A percentile compares a stretch with the other conserved stretches of the same genome.
Evolutionary conservation across 2,113 vertebrate species (phyloP).

Genomic region (Helogale parvula): DNA sequence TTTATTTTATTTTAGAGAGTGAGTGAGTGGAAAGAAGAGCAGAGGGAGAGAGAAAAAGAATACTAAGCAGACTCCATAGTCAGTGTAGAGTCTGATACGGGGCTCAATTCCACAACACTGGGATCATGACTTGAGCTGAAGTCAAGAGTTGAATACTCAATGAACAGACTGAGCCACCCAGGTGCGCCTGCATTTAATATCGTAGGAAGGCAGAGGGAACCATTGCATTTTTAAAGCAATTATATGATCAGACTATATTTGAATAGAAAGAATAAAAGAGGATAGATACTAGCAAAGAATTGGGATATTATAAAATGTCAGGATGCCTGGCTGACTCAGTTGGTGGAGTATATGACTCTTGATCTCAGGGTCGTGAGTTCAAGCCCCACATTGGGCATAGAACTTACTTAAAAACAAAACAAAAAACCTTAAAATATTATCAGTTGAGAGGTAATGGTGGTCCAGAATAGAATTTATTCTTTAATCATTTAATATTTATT

Average conservation of each 20-base stretch:
- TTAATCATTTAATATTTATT: conserved; percentile 28
- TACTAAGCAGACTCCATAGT: too few relatives aligned
- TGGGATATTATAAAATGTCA: not conserved
- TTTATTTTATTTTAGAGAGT: too few relatives aligned
- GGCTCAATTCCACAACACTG: too few relatives aligned
- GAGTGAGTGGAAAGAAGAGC: too few relatives aligned
- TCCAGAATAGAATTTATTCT: conserved; percentile 9
- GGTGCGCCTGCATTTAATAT: not conserved
- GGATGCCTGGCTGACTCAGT: not conserved
- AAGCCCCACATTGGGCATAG: not conserved
- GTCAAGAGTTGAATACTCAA: too few relatives aligned
- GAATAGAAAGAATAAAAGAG: conserved; percentile 31
- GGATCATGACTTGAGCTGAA: too few relatives aligned
- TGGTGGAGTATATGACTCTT: not conserved
- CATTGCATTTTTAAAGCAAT: not conserved
- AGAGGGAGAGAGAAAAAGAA: too few relatives aligned
- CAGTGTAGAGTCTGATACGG: too few relatives aligned
- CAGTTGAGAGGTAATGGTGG: conserved; percentile 10
- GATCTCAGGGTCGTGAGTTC: not conserved
- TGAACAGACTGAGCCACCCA: too few relatives aligned
- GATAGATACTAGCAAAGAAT: not conserved
- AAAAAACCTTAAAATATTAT: not conserved
- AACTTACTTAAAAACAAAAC: not conserved
- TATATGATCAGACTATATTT: not conserved
- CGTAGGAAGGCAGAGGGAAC: not conserved